These are phyloP conservation scores for Pelodiscus sinensis DNA, from an alignment of 2,113 vertebrate species.

Conservation along the genomic window DNA sequence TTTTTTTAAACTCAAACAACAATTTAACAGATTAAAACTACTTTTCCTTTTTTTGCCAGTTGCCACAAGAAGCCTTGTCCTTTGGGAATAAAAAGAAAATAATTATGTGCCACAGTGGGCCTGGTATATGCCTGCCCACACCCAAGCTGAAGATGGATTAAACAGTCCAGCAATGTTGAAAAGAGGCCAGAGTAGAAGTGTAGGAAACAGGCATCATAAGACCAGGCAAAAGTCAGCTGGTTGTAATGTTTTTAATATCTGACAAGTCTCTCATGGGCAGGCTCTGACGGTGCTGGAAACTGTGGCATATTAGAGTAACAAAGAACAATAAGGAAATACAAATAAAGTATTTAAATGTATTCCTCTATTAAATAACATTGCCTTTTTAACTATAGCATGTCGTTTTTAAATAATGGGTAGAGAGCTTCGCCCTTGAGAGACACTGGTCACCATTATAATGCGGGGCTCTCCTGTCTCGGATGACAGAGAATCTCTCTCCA, in stretches of 20 bases:
- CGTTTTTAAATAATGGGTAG: neutral
- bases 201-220: constrained; percentile 1
- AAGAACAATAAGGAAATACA: neutral
- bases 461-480: neutral
- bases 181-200: constrained; percentile 27
- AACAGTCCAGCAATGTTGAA: constrained; percentile 13
- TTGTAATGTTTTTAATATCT: constrained; percentile 2
- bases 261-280: neutral
- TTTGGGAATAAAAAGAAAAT: constrained; percentile 28
- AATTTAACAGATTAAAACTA: constrained; percentile 41
- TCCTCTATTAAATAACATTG: neutral
- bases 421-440: neutral
- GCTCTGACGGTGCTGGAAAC: neutral
- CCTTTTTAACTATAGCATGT: neutral
- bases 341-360: neutral
- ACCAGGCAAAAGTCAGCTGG: constrained; percentile 26
- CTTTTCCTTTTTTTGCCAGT: constrained; percentile 4
- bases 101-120: neutral
- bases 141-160: neutral
- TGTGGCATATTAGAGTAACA: neutral
- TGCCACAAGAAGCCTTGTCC: constrained; percentile 30
- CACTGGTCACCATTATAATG: neutral
- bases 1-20: constrained; percentile 21
- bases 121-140: constrained; percentile 2
- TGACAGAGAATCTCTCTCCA: neutral